Conservation (phyloP, 2,113 vertebrate species). For the Amblyopsis rosae region DNA sequence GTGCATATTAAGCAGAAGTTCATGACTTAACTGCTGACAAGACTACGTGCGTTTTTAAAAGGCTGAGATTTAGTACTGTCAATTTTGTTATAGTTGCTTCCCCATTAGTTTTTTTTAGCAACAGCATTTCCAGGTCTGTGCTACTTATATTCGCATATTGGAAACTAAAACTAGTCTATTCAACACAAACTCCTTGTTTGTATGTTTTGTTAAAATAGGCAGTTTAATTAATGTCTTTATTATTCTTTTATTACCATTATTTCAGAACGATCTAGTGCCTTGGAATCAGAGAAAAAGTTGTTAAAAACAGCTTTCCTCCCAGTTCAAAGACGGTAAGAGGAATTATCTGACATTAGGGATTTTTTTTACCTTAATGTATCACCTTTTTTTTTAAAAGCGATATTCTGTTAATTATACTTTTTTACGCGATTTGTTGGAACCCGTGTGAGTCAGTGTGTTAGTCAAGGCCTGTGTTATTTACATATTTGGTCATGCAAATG, state of each 20-base stretch:
- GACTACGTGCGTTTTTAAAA: not conserved
- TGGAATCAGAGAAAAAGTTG: constrained; percentile 92
- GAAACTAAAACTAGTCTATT: constrained; percentile 9
- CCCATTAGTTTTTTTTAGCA: constrained; percentile 13
- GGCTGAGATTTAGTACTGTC: constrained; percentile 20
- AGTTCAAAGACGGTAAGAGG: constrained; percentile 87
- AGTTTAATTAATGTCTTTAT: constrained; percentile 43
- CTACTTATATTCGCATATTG: constrained; percentile 23
- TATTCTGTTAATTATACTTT: constrained; percentile 49
- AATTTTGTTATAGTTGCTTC: not conserved
- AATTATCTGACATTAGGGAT: constrained; percentile 52
- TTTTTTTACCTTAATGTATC: constrained; percentile 44
- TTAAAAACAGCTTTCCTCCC: constrained; percentile 89
- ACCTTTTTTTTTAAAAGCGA: constrained; percentile 44
- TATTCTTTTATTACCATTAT: constrained; percentile 69
- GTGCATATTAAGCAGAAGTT: constrained; percentile 6
- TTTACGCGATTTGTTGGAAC: constrained; percentile 6
- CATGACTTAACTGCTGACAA: constrained; percentile 11
- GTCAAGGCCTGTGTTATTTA: constrained; percentile 57
- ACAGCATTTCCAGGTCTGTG: constrained; percentile 18
- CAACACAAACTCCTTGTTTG: constrained; percentile 23
- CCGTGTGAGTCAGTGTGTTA: constrained; percentile 47
- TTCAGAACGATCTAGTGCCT: constrained; percentile 94
- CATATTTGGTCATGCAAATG: constrained; percentile 68
- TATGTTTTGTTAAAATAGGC: constrained; percentile 23